Conservation (phyloP, 2,797 vertebrate genomes). For the Coracias cyanogaster region DNA sequence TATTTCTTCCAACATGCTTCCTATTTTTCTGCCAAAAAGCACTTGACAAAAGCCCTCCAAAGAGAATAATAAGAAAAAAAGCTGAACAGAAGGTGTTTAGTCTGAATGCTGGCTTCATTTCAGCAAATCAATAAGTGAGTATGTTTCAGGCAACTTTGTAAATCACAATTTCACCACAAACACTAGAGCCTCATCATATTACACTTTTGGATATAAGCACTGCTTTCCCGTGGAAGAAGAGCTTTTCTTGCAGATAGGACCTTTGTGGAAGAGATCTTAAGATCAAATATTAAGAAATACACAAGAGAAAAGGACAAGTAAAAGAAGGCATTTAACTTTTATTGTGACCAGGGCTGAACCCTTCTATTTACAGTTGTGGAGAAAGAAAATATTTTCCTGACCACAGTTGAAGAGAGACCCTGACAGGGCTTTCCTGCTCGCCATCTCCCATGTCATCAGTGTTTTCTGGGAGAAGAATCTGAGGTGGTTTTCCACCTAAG, state of each 20-base stretch:
- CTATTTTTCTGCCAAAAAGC: constrained; percentile 14
- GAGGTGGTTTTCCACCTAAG: constrained; percentile 88
- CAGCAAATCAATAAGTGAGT: constrained; percentile 30
- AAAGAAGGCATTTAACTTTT: constrained; percentile 27
- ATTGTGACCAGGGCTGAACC: constrained; percentile 66
- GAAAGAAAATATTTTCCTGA: constrained; percentile 83
- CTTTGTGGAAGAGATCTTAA: not conserved
- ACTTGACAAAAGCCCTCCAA: constrained; percentile 31
- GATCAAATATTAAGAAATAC: not conserved
- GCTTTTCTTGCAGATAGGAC: not conserved
- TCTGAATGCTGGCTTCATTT: constrained; percentile 19
- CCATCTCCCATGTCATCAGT: constrained; percentile 82
- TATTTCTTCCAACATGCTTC: constrained; percentile 30
- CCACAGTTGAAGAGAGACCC: constrained; percentile 77
- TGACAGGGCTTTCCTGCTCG: constrained; percentile 81
- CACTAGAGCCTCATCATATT: not conserved
- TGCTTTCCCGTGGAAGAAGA: not conserved
- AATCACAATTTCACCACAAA: constrained; percentile 6
- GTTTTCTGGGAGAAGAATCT: constrained; percentile 87
- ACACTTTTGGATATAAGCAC: not conserved
- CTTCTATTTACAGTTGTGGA: constrained; percentile 81
- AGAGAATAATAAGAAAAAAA: constrained; percentile 27
- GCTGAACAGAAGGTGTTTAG: constrained; percentile 38
- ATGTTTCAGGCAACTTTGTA: not conserved
- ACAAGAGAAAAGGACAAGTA: not conserved